Base-by-base conservation (phyloP, 2,113 vertebrate species). In the Cyanistes caeruleus region DNA sequence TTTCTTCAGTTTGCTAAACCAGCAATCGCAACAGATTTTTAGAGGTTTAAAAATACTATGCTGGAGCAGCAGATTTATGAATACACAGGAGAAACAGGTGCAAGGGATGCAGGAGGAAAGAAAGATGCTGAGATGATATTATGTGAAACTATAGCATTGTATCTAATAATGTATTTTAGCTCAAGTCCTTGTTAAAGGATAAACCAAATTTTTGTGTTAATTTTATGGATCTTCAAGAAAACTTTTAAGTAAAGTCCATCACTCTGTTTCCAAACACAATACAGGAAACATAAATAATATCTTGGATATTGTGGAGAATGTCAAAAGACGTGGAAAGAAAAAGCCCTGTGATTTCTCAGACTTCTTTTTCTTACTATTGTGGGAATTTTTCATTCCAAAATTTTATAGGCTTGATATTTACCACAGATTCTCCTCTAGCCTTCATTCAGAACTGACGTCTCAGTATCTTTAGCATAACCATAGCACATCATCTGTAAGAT, bases 71-170 rank as follows among this genome's bases (percentile, higher is more conserved):
- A 94, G 56, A 67, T 94, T 91, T 88, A 70, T 77, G 56, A 91
- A 91, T 88, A 84, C 59, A 68, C 60, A 58, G 39, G 72, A 92
- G 52, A 95, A 95, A 93, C 93, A 95, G 92, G 84, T 97, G 95
- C 75, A 92, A 93, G 7, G 8, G 11, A 89, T 0, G 3, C 5
- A 76, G 7, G 27, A 84, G 48, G 31, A 83, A 93, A 83, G 24
- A 78, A 95, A 96, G 43, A 75, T 96, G 91, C 90, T 96, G 95
- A 96, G 48, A 44, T 0, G 0, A 65, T 76, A 69, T 8, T 84
- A 89, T 3, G 6, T 90, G 72, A 84, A 90, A 87, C 7, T 55
- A 15, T 15, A 69, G 3, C 7, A 39, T 53, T 65, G 19, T 52
- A 41, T 69, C 63, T 87, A 73, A 65, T 39, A 2, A 39, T 55